A percentile compares a stretch with the other conserved stretches of the same genome.
These are phyloP conservation scores for Tetraodon nigroviridis DNA, from an alignment of 2,113 vertebrate species.

Conservation along the genomic window DNA sequence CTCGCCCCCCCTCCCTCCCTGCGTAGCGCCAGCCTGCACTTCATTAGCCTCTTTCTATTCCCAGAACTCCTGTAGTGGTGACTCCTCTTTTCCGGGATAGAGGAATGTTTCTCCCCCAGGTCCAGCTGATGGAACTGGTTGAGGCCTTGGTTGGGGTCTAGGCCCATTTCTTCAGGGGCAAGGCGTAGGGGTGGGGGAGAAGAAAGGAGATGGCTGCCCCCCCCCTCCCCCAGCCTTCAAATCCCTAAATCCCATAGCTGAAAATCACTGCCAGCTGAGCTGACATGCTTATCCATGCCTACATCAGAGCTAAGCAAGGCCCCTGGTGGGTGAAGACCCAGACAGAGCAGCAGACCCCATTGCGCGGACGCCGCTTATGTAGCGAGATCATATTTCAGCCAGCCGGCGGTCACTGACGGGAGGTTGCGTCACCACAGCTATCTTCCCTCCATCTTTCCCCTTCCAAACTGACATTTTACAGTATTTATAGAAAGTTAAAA, in stretches of 20 bases:
- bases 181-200: background rate
- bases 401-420: conserved; percentile 4
- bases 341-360: conserved; percentile 23
- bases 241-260: conserved; percentile 46
- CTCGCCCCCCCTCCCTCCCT: conserved; percentile 28
- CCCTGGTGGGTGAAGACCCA: conserved; percentile 35
- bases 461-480: background rate
- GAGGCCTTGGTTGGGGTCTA: conserved; percentile 58
- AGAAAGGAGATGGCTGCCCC: conserved; percentile 35
- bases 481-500: background rate
- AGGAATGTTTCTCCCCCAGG: conserved; percentile 69
- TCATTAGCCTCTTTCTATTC: conserved; percentile 73
- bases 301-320: conserved; percentile 35
- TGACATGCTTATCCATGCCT: conserved; percentile 42
- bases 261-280: conserved; percentile 71
- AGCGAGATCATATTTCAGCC: conserved; percentile 31
- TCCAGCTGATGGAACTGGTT: conserved; percentile 59
- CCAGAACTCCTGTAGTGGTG: conserved; percentile 68
- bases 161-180: conserved; percentile 58
- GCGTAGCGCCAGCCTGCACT: conserved; percentile 59
- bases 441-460: conserved; percentile 8
- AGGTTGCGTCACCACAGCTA: conserved; percentile 6
- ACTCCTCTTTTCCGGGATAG: conserved; percentile 71
- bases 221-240: conserved; percentile 12
- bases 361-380: conserved; percentile 8